Evolutionary conservation across 2,888 invertebrate species (phyloP), one percentile per base, ranked within the genome.

Genomic region (Dromius quadrimaculatus): DNA sequence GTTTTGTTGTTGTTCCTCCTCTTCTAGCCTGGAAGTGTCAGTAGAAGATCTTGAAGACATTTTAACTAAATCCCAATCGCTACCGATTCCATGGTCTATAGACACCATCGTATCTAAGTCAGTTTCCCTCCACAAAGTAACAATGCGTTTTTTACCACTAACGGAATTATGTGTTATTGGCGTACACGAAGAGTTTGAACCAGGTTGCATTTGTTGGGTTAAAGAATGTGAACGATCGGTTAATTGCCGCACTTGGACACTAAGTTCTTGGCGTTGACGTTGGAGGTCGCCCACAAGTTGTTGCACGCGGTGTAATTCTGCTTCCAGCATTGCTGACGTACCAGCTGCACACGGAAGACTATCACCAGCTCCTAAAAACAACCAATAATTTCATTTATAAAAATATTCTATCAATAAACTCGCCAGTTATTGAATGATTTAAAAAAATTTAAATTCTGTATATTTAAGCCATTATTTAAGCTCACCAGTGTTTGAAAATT

Each of bases 51-150:
- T 36, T 11, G 41, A 41, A 15, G 41, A 1, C 8, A 15, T 3
- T 15, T 41, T 41, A 6, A 13, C 41, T 6, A 41, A 8, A 15
- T 41, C 41, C 41, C 84, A 73, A 73, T 80, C 78, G 57, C 84
- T 83, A 43, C 81, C 87, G 28, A 88, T 82, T 1, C 89, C 90
- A 75, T 90, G 90, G 79, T 95, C 94, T 62, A 89, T 85, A 0
- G 91, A 90, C 71, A 88, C 86, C 78, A 92, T 91, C 0, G 92
- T 90, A 80, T 96, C 96, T 22, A 97, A 83, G 82, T 97, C 96
- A 0, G 96, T 96, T 83, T 96, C 95, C 66, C 92, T 87, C 92
- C 96, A 95, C 0, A 90, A 88, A 1, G 90, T 90, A 50, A 87
- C 88, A 13, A 88, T 86, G 65, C 86, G 85, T 76, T 87, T 88